Base-by-base conservation (phyloP, 2,888 invertebrate genomes). In the Campopleginae sp. region DNA sequence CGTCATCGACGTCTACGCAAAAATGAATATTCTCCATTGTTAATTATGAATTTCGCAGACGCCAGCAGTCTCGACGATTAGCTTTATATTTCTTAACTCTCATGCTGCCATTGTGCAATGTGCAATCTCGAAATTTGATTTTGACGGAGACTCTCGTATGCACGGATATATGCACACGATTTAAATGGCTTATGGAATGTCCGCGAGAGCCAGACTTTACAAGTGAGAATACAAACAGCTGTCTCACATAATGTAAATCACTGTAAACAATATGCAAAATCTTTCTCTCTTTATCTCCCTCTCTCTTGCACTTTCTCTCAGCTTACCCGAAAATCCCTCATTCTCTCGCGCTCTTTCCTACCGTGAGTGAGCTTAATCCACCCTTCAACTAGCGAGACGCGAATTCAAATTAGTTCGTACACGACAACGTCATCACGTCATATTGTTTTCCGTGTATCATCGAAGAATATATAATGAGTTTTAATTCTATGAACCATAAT, bases 201-300 rank as follows among this genome's bases (percentile, higher is more conserved):
- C 38, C 75, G 80, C 75, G 54, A 61, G 66, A 66, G n/a, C 61
- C 61, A 78, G 80, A 81, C 80, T 84, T 74, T 78, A 78, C 19
- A 74, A 84, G 87, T 89, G 88, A 87, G 83, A 88, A 87, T 88
- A 87, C 88, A 89, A 88, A 88, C 89, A 88, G 88, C 86, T 88
- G 87, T 84, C 86, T 87, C 87, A 88, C 86, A 86, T 88, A 86
- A 90, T 90, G 90, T 89, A 89, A 90, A 90, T 89, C 88, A 84
- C 72, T 90, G 87, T 90, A 88, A 89, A 85, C 88, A 58, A 58
- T 76, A 84, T 86, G 88, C 83, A 87, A 88, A 87, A 85, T 85
- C 86, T 79, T 81, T 66, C 71, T 84, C 86, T 87, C 83, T 86
- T 84, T 48, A 70, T 54, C 76, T n/a, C 44, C 66, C 12, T 14